Evolutionary conservation across 2,113 vertebrate species (phyloP).

Genomic region (Promerops cafer): DNA sequence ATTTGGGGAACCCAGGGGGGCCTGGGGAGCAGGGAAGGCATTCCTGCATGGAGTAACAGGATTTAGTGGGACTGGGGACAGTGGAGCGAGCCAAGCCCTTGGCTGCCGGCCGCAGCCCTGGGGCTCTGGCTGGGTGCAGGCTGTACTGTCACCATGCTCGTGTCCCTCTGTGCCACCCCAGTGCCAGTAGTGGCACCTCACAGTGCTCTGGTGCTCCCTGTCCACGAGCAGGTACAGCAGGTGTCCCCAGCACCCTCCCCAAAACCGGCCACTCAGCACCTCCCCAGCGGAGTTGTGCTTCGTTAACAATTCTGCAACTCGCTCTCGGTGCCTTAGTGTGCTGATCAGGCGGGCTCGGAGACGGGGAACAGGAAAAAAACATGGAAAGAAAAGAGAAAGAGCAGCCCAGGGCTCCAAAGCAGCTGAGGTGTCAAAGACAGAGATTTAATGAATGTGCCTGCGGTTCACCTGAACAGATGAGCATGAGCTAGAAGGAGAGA

Average conservation of each 20-base stretch:
- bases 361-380: not conserved
- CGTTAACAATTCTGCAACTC: constrained; percentile 21
- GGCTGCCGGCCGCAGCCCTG: not conserved
- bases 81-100: not conserved
- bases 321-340: not conserved
- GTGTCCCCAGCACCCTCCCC: not conserved
- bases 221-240: accelerated
- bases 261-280: not conserved
- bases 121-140: not conserved
- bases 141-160: not conserved
- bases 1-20: not conserved
- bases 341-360: constrained; percentile 44
- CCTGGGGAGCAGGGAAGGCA: not conserved
- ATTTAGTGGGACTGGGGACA: not conserved
- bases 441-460: constrained; percentile 72
- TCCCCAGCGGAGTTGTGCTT: not conserved
- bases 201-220: not conserved
- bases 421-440: constrained; percentile 71
- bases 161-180: not conserved
- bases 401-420: constrained; percentile 63
- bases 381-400: constrained; percentile 43
- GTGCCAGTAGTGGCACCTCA: not conserved
- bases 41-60: not conserved
- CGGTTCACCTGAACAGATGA: constrained; percentile 72
- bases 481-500: constrained; percentile 62